Percentiles rank a stretch among this genome's conserved stretches.
Conservation (phyloP, 2,797 vertebrate genomes). For the Gouania willdenowi region DNA sequence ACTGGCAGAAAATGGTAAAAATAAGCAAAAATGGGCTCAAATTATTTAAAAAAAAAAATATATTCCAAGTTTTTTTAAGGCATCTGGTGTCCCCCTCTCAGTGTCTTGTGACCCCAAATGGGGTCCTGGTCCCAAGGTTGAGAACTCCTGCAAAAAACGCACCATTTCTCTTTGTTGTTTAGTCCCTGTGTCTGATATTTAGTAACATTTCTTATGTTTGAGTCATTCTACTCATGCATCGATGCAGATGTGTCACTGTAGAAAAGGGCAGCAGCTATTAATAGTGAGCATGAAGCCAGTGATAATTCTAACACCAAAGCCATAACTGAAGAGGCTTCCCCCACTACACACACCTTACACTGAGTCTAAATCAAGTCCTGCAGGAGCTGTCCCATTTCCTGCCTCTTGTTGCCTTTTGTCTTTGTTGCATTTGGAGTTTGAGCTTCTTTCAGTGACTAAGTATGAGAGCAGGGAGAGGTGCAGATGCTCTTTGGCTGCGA, state of each 20-base stretch:
- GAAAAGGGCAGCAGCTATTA: conserved; percentile 61
- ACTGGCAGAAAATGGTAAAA: too few species aligned
- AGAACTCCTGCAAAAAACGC: too few species aligned
- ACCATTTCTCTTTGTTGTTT: too few species aligned
- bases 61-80: too few species aligned
- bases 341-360: conserved; percentile 18
- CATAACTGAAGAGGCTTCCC: conserved; percentile 51
- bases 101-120: too few species aligned
- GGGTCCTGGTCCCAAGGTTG: too few species aligned
- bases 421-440: conserved; percentile 50
- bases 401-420: conserved; percentile 51
- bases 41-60: too few species aligned
- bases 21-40: too few species aligned
- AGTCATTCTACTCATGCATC: conserved; percentile 11
- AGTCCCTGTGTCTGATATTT: conserved; percentile 20
- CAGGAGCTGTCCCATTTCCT: conserved; percentile 59
- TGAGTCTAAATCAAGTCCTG: conserved; percentile 42
- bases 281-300: conserved; percentile 52
- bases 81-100: too few species aligned
- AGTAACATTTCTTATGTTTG: conserved; percentile 9
- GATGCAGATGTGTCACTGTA: conserved; percentile 47
- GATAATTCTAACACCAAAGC: conserved; percentile 43
- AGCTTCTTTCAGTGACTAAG: conserved; percentile 43
- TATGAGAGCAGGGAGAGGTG: conserved; percentile 1
- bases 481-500: conserved; percentile 7